These are phyloP conservation scores for Drepana falcataria DNA, from an alignment of 2,888 invertebrate genomes.

Conservation along the genomic window DNA sequence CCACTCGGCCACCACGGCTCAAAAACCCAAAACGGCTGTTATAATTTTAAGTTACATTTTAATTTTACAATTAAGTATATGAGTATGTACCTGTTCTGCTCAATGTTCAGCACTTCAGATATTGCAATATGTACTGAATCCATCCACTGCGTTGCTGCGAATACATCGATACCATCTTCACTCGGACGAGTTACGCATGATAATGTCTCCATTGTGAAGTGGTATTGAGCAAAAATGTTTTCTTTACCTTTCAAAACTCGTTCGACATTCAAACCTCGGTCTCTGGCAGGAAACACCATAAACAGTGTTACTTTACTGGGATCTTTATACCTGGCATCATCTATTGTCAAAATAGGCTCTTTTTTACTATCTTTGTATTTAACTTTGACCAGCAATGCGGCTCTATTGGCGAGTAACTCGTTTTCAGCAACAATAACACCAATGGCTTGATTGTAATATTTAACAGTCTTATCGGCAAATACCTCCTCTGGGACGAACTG, in stretches of 20 bases:
- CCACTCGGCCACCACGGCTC: too few relatives aligned
- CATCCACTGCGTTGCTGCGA: slow-evolving; percentile 77
- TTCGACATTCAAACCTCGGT: slow-evolving; percentile 53
- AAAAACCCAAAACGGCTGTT: too few relatives aligned
- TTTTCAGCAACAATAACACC: slow-evolving; percentile 83
- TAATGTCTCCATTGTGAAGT: slow-evolving; percentile 84
- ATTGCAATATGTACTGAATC: slow-evolving; percentile 74
- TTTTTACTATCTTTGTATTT: slow-evolving; percentile 65
- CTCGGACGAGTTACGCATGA: slow-evolving; percentile 78
- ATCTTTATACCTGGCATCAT: slow-evolving; percentile 41
- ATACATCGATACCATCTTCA: slow-evolving; percentile 83
- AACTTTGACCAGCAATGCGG: slow-evolving; percentile 78
- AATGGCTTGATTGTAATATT: slow-evolving; percentile 82
- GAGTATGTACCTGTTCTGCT: slow-evolving; percentile 71
- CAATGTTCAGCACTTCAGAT: slow-evolving; percentile 71
- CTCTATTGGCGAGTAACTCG: slow-evolving; percentile 74
- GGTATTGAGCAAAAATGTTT: slow-evolving; percentile 80
- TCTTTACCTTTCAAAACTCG: slow-evolving; percentile 77
- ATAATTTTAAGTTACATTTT: too few relatives aligned
- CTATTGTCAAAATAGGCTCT: slow-evolving; percentile 45
- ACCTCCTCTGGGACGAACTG: slow-evolving; percentile 56
- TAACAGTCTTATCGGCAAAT: slow-evolving; percentile 71
- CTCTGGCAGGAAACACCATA: slow-evolving; percentile 39
- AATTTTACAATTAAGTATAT: neutral
- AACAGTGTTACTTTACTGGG: slow-evolving; percentile 38